Conservation (phyloP, 2,113 vertebrate genomes). For the Vimba vimba region DNA sequence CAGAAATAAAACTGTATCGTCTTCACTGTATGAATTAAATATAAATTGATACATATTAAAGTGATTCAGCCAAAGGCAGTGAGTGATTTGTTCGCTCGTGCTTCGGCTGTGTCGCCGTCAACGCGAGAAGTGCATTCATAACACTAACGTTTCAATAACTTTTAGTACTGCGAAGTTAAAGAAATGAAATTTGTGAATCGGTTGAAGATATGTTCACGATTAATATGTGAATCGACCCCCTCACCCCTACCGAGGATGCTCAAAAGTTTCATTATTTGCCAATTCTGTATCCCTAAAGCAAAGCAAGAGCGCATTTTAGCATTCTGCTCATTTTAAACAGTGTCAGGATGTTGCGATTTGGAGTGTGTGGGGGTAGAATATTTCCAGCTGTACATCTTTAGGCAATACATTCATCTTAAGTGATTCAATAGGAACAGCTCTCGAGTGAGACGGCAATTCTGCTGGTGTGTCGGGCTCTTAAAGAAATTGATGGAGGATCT, state of each 20-base stretch:
- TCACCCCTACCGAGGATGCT: neutral
- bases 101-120: too few relatives aligned
- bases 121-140: too few relatives aligned
- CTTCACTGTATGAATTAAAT: too few relatives aligned
- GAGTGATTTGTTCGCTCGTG: too few relatives aligned
- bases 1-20: too few relatives aligned
- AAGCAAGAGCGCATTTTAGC: neutral
- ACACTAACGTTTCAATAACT: too few relatives aligned
- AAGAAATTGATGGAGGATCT: neutral
- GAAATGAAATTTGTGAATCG: too few relatives aligned
- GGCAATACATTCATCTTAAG: conserved; percentile 31
- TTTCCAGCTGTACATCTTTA: conserved; percentile 35
- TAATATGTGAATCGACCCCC: too few relatives aligned
- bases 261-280: neutral
- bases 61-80: too few relatives aligned
- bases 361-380: neutral
- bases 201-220: too few relatives aligned
- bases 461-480: neutral
- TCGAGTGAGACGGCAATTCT: conserved; percentile 6
- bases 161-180: too few relatives aligned
- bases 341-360: neutral
- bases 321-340: neutral
- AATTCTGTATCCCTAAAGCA: neutral
- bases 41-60: too few relatives aligned
- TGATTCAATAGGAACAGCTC: conserved; percentile 26